These are phyloP conservation scores for Xylocampa areola DNA, from an alignment of 2,888 invertebrate species.

Conservation along the genomic window DNA sequence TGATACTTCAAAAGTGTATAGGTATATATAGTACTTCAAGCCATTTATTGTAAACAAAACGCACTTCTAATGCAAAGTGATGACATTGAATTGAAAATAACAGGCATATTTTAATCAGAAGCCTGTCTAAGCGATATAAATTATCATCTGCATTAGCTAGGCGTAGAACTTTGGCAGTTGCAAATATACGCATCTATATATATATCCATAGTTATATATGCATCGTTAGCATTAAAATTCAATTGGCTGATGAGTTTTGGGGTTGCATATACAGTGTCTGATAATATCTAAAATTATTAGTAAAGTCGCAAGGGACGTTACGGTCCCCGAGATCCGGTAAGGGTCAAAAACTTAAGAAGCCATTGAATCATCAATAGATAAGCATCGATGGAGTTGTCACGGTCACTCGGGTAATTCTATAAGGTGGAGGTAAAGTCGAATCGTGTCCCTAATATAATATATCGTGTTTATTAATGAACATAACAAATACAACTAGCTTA, in stretches of 20 bases:
- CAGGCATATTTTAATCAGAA: slow-evolving; percentile 26
- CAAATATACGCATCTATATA: no score
- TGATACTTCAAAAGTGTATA: no score
- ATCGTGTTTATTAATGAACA: slow-evolving; percentile 6
- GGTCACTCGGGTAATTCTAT: slow-evolving; percentile 24
- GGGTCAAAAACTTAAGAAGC: slow-evolving; percentile 17
- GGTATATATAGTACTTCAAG: not conserved
- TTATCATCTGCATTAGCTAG: no score
- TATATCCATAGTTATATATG: slow-evolving; percentile 27
- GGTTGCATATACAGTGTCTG: slow-evolving; percentile 14
- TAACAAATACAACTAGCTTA: no score
- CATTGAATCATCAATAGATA: slow-evolving; percentile 38
- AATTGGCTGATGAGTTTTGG: slow-evolving; percentile 19
- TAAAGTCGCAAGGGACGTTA: slow-evolving; percentile 27
- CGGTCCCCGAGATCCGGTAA: slow-evolving; percentile 24
- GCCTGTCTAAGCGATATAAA: no score
- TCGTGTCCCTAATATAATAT: slow-evolving; percentile 24
- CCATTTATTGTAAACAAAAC: slow-evolving; percentile 6
- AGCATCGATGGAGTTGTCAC: slow-evolving; percentile 28
- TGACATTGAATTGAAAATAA: slow-evolving; percentile 28
- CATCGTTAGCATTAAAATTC: slow-evolving; percentile 22
- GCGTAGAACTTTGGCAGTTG: no score
- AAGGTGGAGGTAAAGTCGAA: slow-evolving; percentile 43
- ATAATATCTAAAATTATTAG: slow-evolving; percentile 17
- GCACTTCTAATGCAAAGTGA: slow-evolving; percentile 4